Evolutionary conservation across 2,797 vertebrate genomes (phyloP), one percentile per base, ranked within the genome.

Genomic region (Uromys caudimaculatus): DNA sequence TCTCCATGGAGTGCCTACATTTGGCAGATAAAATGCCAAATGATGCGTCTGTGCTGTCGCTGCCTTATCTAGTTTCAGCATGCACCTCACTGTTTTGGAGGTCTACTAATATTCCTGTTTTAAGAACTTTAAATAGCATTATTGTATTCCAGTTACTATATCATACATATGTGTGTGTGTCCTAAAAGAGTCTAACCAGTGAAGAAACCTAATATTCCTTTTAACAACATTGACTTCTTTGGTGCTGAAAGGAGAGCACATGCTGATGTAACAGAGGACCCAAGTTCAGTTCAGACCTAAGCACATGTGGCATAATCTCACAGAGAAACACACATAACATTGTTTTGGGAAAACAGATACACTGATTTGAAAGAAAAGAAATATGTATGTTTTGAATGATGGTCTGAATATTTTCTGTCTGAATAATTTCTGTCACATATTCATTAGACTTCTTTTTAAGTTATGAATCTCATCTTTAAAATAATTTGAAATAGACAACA

Each of bases 361-460:
- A 58, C 6, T 97, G 97, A 76, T 91, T 93, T 73, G 21, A 95
- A 75, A 94, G n/a, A 92, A 90, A 85, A 78, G 11, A 90, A 29
- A 73, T 83, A n/a, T 35, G 0, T 91, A 10, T 89, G 6, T 89
- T 35, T 89, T 91, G 2, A 7, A 50, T 88, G 32, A 52, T 92
- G 38, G 6, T 92, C 32, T 92, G 47, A 90, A 21, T 91, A 44
- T 67, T 77, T 93, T 78, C n/a, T n/a, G n/a, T n/a, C n/a, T n/a
- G n/a, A n/a, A n/a, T 3, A 93, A n/a, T 92, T 92, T 16, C 8
- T 85, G 0, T 83, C 52, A 35, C 47, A 5, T 86, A 35, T 10
- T 93, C 2, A 6, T 75, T n/a, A 5, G 11, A 44, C 87, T 88
- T 90, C 54, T 32, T 64, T 44, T 1, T 93, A 90, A 90, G n/a